These are phyloP conservation scores for Apamea crenata DNA, from an alignment of 2,888 invertebrate species.

Conservation along the genomic window DNA sequence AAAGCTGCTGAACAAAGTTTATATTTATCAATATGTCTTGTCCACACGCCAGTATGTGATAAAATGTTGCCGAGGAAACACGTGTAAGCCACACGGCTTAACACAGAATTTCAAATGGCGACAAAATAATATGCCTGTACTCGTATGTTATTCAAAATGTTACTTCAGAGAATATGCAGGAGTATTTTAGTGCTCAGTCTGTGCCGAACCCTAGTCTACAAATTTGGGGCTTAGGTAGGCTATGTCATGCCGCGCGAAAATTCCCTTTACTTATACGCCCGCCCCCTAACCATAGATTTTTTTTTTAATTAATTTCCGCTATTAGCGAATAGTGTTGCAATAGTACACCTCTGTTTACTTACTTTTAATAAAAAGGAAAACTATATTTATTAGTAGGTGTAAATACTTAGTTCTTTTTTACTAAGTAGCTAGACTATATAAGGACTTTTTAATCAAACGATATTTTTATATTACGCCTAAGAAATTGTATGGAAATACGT, in stretches of 20 bases:
- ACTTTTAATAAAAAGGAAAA: not conserved
- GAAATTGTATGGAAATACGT: not conserved
- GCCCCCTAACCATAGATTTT: not conserved
- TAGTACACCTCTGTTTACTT: conserved; percentile 14
- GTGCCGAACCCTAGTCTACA: too few species aligned
- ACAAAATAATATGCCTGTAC: not conserved
- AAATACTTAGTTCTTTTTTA: not conserved
- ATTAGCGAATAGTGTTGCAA: not conserved
- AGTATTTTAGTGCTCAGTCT: not conserved
- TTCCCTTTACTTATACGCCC: not conserved
- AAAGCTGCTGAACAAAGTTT: not conserved
- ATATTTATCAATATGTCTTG: not conserved
- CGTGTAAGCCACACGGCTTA: too few species aligned
- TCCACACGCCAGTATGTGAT: not conserved
- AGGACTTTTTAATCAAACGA: not conserved
- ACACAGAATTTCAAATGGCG: not conserved
- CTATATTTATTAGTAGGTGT: too few species aligned
- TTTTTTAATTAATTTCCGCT: too few species aligned
- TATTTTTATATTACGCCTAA: not conserved
- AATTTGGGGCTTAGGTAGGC: not conserved
- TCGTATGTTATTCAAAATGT: not conserved
- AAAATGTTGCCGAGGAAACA: not conserved
- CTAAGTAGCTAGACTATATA: not conserved
- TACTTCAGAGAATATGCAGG: not conserved
- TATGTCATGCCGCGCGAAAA: not conserved